These are phyloP conservation scores for Drosophila mayaguana DNA, from an alignment of 2,888 invertebrate genomes.

Conservation along the genomic window DNA sequence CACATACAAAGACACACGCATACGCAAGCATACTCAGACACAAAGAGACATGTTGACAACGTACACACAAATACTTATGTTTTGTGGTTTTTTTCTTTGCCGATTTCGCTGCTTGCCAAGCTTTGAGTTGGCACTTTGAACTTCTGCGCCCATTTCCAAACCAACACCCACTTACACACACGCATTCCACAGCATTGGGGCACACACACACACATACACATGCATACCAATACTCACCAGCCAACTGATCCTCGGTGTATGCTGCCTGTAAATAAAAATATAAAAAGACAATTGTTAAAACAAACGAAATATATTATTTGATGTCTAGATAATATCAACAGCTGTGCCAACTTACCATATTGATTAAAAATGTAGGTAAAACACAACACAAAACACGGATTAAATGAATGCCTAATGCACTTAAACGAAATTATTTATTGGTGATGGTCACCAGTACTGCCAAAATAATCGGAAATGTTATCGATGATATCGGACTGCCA, in stretches of 20 bases:
- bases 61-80: slow-evolving; percentile 33
- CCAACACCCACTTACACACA: slow-evolving; percentile 57
- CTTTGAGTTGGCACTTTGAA: slow-evolving; percentile 65
- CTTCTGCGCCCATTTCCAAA: slow-evolving; percentile 56
- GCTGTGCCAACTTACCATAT: slow-evolving; percentile 60
- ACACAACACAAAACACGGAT: slow-evolving; percentile 75
- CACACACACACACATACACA: slow-evolving; percentile 25
- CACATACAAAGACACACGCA: slow-evolving; percentile 84
- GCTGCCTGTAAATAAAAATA: slow-evolving; percentile 88
- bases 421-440: slow-evolving; percentile 50
- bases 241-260: slow-evolving; percentile 95
- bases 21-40: slow-evolving; percentile 83
- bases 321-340: neutral
- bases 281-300: slow-evolving; percentile 32
- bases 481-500: slow-evolving; percentile 28
- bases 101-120: slow-evolving; percentile 23
- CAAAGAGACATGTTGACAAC: slow-evolving; percentile 55
- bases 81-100: slow-evolving; percentile 22
- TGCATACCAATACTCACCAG: slow-evolving; percentile 89
- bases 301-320: slow-evolving; percentile 9
- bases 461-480: slow-evolving; percentile 30
- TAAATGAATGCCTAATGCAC: slow-evolving; percentile 60
- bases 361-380: slow-evolving; percentile 60
- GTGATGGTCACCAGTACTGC: slow-evolving; percentile 31
- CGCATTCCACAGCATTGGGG: slow-evolving; percentile 22